Evolutionary conservation across 2,888 invertebrate species (phyloP), one percentile per base, ranked within the genome.

Genomic region (Yponomeuta evonymella): DNA sequence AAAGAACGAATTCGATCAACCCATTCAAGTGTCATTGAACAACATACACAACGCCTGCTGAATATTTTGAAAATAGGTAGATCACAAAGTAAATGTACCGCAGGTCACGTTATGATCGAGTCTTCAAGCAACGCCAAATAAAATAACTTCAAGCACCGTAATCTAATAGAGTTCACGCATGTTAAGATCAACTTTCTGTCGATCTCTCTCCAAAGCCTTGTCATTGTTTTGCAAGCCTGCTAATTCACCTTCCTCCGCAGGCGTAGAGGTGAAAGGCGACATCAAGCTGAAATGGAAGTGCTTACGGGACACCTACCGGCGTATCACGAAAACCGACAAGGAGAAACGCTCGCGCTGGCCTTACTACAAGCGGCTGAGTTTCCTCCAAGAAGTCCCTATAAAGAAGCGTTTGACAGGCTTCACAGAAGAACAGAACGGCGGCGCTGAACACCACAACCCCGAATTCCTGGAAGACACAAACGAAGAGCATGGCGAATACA

Each of bases 201-300:
- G 6, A 43, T 43, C 5, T 43, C 43, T 43, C 8, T 43, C 8
- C 43, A 8, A 43, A 43, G 36, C 43, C 43, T 33, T 33, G 2
- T 43, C 43, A 0, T 43, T 5, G 8, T 8, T 43, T 8, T 8
- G 8, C 43, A 43, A 43, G 43, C 8, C 43, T 43, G 9, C 43
- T 8, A 43, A 43, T 8, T 43, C 23, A n/a, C 33, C 43, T 70
- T 30, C 43, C 33, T 72, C 81, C 79, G 69, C 83, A 87, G 86
- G 81, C 70, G 75, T 78, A 4, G 67, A 79, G 15, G 70, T 83
- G 2, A 76, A 78, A 66, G 72, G n/a, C 29, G 30, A 23, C 33
- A 6, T 33, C 30, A 69, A 69, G 62, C 58, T 75, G 0, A 88
- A 86, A 77, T 87, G 87, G 87, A 87, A 85, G 73, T 83, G 80